Percentiles rank a stretch among this genome's conserved stretches.
Evolutionary conservation across 2,888 invertebrate genomes (phyloP).

Genomic region (Flexamia atlantica): DNA sequence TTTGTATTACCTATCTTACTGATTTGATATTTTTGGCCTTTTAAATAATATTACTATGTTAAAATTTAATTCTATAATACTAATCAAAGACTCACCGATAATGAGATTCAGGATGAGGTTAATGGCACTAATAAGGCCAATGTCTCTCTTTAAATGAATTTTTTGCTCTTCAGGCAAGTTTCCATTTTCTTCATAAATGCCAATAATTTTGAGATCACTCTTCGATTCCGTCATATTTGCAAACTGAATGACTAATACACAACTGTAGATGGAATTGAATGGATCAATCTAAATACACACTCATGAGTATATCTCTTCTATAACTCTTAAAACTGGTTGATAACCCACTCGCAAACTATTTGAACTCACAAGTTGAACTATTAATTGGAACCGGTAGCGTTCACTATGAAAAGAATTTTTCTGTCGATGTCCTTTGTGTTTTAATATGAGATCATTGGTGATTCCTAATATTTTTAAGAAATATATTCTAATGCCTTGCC

Average conservation of each 20-base stretch:
- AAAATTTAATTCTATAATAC: too few species aligned
- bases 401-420: too few species aligned
- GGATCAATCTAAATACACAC: not conserved
- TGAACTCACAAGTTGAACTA: not conserved
- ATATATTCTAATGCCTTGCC: too few species aligned
- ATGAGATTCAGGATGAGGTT: constrained; percentile 91
- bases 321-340: not conserved
- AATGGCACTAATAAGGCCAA: constrained; percentile 88
- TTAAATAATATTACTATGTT: too few species aligned
- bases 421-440: too few species aligned
- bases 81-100: constrained; percentile 80
- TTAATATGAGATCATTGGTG: too few species aligned
- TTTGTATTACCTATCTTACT: too few species aligned
- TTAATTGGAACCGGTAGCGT: too few species aligned
- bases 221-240: constrained; percentile 1
- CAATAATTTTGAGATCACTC: not conserved
- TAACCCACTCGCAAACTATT: not conserved
- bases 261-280: too few species aligned
- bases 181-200: not conserved
- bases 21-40: too few species aligned
- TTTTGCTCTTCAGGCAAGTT: constrained; percentile 6
- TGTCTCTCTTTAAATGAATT: constrained; percentile 81
- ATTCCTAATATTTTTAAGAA: too few species aligned
- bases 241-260: not conserved
- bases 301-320: too few species aligned